Evolutionary conservation across 2,888 invertebrate genomes (phyloP), one percentile per base, ranked within the genome.

Genomic region (Epinotia ramella): DNA sequence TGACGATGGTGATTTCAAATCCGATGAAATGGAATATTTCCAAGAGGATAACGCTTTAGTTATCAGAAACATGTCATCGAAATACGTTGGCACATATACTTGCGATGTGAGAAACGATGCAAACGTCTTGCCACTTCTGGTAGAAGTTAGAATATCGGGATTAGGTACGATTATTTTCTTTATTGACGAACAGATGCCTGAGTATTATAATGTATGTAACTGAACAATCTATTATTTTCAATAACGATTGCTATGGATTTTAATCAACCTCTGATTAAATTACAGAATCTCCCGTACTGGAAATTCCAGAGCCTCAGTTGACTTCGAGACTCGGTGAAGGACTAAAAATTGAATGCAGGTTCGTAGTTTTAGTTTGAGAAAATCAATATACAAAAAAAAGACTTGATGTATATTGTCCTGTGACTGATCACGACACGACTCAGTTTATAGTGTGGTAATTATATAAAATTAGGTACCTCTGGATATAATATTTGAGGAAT

Each of bases 331-430:
- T 86, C 2, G 89, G 86, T 2, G 90, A 89, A 66, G 80, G 75
- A 77, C 81, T 82, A 0, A 78, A 84, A 24, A 78, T 91, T 3
- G 80, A 85, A 74, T 93, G 93, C 88, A 87, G 84, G 93, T 93
- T 81, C 83, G 82, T 79, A 20, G 7, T 28, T 24, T 20, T 20
- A 28, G 62, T 12, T 68, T 28, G 44, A 20, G 1, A 28, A 49
- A 28, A 65, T 24, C 13, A 18, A 62, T 33, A 12, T 13, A 33
- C 20, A 28, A 12, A 5, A 13, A 28, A 16, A 49, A 40, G 3
- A 40, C 40, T 40, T 63, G 18, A 20, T 9, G 18, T 33, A 28
- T 28, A 28, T 5, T 28, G 5, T 28, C 3, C 28, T 33, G 33
- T 7, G 6, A 33, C 33, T 20, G 6, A 0, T 33, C 33, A 33